Percentiles rank a stretch among this genome's conserved stretches.
phyloP scores from a whole-genome alignment of 1,140 invertebrate species.

The Tachypleus tridentatus region DNA sequence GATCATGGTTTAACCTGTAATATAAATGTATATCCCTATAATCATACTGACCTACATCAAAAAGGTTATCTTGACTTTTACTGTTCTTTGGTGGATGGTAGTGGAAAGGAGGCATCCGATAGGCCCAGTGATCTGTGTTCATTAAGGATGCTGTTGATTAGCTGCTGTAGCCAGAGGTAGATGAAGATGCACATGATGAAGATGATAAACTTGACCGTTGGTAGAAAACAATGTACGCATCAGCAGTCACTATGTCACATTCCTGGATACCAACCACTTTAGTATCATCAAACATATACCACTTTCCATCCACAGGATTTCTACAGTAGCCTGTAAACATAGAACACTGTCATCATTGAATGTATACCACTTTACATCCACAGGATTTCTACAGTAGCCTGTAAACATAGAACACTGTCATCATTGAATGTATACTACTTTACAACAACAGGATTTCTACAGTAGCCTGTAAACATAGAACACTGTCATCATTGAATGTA shows the following conservation, averaged over 20 bases:
- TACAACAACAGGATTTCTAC: not conserved
- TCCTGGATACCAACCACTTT: constrained; percentile 63
- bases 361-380: constrained; percentile 80
- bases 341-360: constrained; percentile 83
- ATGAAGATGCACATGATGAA: constrained; percentile 23
- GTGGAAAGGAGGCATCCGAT: constrained; percentile 50
- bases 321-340: constrained; percentile 63
- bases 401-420: not conserved
- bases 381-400: not conserved
- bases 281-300: constrained; percentile 94
- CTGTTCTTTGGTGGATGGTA: constrained; percentile 28
- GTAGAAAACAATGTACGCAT: constrained; percentile 93
- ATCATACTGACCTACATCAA: constrained; percentile 15
- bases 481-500: too few relatives aligned
- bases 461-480: not conserved
- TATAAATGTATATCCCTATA: too few relatives aligned
- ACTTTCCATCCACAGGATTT: constrained; percentile 83
- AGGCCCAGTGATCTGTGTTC: constrained; percentile 56
- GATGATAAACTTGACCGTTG: constrained; percentile 42
- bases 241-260: constrained; percentile 62
- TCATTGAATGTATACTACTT: not conserved
- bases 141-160: constrained; percentile 39
- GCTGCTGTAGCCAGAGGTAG: constrained; percentile 23
- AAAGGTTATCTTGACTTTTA: constrained; percentile 26
- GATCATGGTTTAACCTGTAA: too few relatives aligned